Conservation (phyloP, 2,888 invertebrate genomes). For the Conchocele bisecta region DNA sequence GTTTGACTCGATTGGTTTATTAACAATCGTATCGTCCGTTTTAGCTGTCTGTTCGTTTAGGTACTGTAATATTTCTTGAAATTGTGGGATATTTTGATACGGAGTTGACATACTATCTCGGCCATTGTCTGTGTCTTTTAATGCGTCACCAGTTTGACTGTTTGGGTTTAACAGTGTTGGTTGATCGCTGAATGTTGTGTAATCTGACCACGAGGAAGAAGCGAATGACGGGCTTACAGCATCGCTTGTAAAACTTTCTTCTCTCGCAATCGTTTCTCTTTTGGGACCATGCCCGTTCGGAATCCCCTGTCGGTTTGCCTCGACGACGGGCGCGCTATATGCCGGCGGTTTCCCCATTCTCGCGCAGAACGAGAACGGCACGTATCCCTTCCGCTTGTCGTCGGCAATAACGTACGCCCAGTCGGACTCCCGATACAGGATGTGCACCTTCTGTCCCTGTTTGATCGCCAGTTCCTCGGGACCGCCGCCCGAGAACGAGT, state of each 20-base stretch:
- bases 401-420: slow-evolving; percentile 98
- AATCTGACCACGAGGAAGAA: slow-evolving; percentile 36
- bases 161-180: not conserved
- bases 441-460: slow-evolving; percentile 94
- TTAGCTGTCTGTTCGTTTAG: too few relatives aligned
- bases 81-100: slow-evolving; percentile 16
- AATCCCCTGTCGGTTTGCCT: not conserved
- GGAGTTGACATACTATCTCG: not conserved
- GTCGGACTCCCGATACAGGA: slow-evolving; percentile 96
- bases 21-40: not conserved
- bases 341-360: slow-evolving; percentile 31
- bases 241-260: slow-evolving; percentile 16
- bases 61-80: slow-evolving; percentile 15
- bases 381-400: slow-evolving; percentile 95
- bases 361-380: slow-evolving; percentile 90
- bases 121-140: slow-evolving; percentile 1
- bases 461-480: slow-evolving; percentile 96
- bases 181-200: slow-evolving; percentile 4
- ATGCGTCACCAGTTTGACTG: not conserved
- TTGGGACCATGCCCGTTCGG: not conserved
- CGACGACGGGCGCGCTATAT: not conserved
- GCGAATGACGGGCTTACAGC: slow-evolving; percentile 29
- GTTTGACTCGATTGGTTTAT: not conserved
- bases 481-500: slow-evolving; percentile 95
- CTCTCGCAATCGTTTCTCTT: not conserved